Evolutionary conservation across 2,888 invertebrate genomes (phyloP), one percentile per base, ranked within the genome.

Genomic region (Strigamia transsilvanica): DNA sequence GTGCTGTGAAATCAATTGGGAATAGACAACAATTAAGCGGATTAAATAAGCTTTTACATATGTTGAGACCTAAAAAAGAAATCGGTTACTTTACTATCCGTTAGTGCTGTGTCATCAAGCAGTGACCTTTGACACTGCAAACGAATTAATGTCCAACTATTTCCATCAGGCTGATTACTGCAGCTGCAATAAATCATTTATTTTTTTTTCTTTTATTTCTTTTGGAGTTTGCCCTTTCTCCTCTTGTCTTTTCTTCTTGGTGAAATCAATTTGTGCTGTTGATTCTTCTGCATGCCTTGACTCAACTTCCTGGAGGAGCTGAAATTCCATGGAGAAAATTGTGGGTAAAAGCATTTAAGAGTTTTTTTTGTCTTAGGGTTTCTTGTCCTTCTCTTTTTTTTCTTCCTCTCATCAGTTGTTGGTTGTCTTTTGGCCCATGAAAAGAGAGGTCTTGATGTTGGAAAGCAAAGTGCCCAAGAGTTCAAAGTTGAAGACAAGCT

Each of bases 221-320:
- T 18, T 56, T 18, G 18, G 9, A 15, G n/a, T 18, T 56, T 56
- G 18, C n/a, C 56, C n/a, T 56, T 18, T n/a, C 46, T 46, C 5
- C 46, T 46, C 46, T 46, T 46, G 46, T 46, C 46, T 46, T 56
- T 73, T 27, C n/a, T 73, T 27, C 73, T 73, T 23, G 73, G 32
- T 23, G 73, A 73, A 73, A 73, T 73, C 73, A 73, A 73, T 73
- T 73, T 73, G 73, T 73, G 73, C 56, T 73, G 73, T 73, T 73
- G 73, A 32, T 73, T 73, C 73, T 73, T 73, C 73, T 73, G 73
- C 73, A 73, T 73, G 73, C 73, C 73, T 73, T 56, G 56, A 56
- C n/a, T 73, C 73, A n/a, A 73, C 73, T 73, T n/a, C 27, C 32
- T 15, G 73, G 61, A 66, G n/a, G n/a, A n/a, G 46, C 46, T 5